A percentile compares a stretch with the other conserved stretches of the same genome.
Evolutionary conservation across 64 coral and sea anemone species (phyloP).

Genomic region (Pocillopora verrucosa): DNA sequence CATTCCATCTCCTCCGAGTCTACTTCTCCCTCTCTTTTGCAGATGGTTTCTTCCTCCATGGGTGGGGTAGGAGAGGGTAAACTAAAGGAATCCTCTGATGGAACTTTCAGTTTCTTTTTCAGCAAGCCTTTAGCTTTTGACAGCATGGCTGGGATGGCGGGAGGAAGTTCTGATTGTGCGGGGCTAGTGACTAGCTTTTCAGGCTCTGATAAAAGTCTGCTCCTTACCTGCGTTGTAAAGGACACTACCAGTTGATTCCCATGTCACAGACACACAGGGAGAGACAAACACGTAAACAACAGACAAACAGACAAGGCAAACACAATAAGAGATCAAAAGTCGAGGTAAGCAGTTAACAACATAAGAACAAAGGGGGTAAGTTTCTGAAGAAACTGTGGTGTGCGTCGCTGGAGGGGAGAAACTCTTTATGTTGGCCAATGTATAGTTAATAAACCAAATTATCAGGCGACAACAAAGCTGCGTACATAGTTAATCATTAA

Average conservation of each 20-base stretch:
- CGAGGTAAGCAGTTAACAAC: too few relatives aligned
- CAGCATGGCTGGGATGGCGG: constrained; percentile 50
- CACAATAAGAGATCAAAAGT: too few relatives aligned
- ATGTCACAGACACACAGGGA: not conserved
- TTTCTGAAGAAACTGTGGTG: too few relatives aligned
- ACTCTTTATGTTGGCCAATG: too few relatives aligned
- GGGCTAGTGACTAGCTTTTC: not conserved
- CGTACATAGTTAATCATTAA: too few relatives aligned
- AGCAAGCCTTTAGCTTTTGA: constrained; percentile 65
- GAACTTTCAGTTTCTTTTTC: constrained; percentile 40
- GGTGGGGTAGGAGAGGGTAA: not conserved
- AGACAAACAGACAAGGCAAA: not conserved
- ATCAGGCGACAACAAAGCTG: too few relatives aligned
- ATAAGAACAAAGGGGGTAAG: too few relatives aligned
- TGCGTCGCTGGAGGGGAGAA: too few relatives aligned
- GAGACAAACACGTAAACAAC: not conserved
- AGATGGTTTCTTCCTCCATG: not conserved
- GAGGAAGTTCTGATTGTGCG: constrained; percentile 35
- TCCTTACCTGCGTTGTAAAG: not conserved
- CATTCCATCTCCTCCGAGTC: not conserved
- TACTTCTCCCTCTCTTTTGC: not conserved
- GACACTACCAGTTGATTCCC: not conserved
- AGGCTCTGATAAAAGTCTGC: constrained; percentile 1
- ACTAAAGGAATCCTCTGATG: constrained; percentile 12
- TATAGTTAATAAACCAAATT: too few relatives aligned